Conservation (phyloP, 2,113 vertebrate species). For the Cygnus atratus region DNA sequence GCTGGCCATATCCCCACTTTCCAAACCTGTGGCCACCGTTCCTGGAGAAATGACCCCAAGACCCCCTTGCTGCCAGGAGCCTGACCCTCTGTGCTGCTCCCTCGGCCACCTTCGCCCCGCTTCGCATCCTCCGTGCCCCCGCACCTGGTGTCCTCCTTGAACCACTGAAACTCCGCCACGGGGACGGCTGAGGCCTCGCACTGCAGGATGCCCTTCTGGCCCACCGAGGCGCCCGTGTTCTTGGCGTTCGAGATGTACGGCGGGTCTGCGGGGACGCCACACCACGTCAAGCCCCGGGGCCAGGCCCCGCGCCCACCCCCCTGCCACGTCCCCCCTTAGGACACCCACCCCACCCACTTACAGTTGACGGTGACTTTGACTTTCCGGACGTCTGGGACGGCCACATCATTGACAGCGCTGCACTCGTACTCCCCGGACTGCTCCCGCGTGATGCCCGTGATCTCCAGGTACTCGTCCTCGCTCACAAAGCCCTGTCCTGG, state of each 20-base stretch:
- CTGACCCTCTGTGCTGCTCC: fast-evolving
- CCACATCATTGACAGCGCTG: conserved; percentile 92
- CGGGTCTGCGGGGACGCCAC: conserved; percentile 75
- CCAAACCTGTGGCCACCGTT: not conserved
- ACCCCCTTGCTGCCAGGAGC: fast-evolving
- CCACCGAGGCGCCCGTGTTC: conserved; percentile 87
- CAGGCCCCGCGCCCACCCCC: fast-evolving
- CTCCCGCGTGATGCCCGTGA: conserved; percentile 90
- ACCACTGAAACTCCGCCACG: conserved; percentile 94
- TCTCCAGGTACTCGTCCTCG: conserved; percentile 92
- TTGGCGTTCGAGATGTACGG: conserved; percentile 91
- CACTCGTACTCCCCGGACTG: conserved; percentile 96
- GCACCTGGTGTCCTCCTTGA: conserved; percentile 94
- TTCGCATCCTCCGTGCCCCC: not conserved
- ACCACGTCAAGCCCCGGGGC: fast-evolving
- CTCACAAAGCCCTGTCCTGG: conserved; percentile 88
- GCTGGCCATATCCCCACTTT: not conserved
- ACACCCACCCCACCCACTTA: conserved; percentile 66
- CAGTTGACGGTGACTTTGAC: conserved; percentile 95
- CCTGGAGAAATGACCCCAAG: not conserved
- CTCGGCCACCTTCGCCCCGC: not conserved
- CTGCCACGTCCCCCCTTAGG: not conserved
- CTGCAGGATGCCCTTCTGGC: conserved; percentile 92
- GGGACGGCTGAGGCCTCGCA: conserved; percentile 95
- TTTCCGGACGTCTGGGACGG: conserved; percentile 84